Evolutionary conservation across 2,797 vertebrate genomes (phyloP), one percentile per base, ranked within the genome.

Genomic region (Petrocephalus schoutedeni): DNA sequence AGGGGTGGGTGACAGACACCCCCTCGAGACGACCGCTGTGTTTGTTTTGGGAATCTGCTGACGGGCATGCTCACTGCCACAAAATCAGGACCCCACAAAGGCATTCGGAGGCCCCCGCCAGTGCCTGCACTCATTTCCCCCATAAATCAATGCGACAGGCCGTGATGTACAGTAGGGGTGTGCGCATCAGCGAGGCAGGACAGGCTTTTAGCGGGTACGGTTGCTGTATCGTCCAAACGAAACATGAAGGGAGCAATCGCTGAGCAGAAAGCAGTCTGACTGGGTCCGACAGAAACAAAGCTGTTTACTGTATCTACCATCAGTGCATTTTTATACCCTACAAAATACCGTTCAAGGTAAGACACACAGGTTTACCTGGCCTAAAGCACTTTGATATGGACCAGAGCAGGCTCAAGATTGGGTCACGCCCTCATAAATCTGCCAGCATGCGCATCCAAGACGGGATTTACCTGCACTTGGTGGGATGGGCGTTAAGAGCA

Each of bases 381-480:
- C 57, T 64, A 45, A 36, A 19, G 61, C 10, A 58, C 87, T 89
- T 64, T 89, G 91, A 93, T 36, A 59, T 90, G 88, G 90, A 89
- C 90, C 89, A 77, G 89, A 8, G 86, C 90, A 90, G 93, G 94
- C 94, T 94, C 94, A 94, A 1, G 1, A 71, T 89, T 88, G 92
- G 93, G 91, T 92, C 90, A 91, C 91, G 91, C 93, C 90, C 91
- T 90, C 90, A 21, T 95, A 95, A 95, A 95, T 95, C 92, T 94
- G 93, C 95, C 94, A 8, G 89, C 93, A 32, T 91, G 4, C 85
- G 54, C 54, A 3, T 90, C 77, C 90, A 86, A 92, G 54, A 19
- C 77, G 92, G 91, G 93, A 95, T 95, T 95, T 95, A 95, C 91
- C 88, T 90, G 89, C 93, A 92, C 92, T 71, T 84, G 88, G 87